Base-by-base conservation (phyloP, 2,797 vertebrate genomes). In the Tangara arthus region DNA sequence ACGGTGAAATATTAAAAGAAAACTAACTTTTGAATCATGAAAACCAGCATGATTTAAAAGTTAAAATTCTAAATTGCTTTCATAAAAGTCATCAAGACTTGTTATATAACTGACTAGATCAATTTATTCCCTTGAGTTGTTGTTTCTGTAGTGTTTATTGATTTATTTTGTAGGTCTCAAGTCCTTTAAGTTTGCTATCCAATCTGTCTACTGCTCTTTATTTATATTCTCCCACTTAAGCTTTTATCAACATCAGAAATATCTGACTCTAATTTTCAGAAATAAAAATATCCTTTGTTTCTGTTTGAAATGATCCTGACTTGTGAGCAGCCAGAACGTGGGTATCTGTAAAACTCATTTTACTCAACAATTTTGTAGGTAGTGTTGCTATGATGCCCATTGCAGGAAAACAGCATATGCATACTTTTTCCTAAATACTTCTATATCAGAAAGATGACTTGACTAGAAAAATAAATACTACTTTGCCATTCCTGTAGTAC, bases 141-240 rank as follows among this genome's bases (percentile, higher is more conserved):
- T 96, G 91, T 94, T 97, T 94, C 96, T 98, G 97, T 97, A 94
- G 92, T 95, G 94, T 95, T 97, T 95, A 97, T 97, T 97, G 96
- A 94, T 95, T 92, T 96, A 94, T 96, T 96, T 95, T 96, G 49
- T 96, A 95, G 94, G 93, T 94, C 94, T 94, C 89, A 84, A 97
- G 96, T 97, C 88, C 97, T 97, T 96, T 96, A 96, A 96, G 96
- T 94, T 90, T 49, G 41, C 92, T 95, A 59, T 94, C 73, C 93
- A 95, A 75, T 95, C 93, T 96, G 94, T 92, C 88, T 97, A 86
- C 63, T 82, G 88, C 76, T 90, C 89, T 97, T 97, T 96, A 95
- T 41, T 61, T 61, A 41, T 8, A 61, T 87, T 91, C 89, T 95
- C 35, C 93, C 88, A 84, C 82, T 96, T 93, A 90, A 96, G 91